Conservation (phyloP, 2,888 invertebrate species). For the Melanostoma scalare region DNA sequence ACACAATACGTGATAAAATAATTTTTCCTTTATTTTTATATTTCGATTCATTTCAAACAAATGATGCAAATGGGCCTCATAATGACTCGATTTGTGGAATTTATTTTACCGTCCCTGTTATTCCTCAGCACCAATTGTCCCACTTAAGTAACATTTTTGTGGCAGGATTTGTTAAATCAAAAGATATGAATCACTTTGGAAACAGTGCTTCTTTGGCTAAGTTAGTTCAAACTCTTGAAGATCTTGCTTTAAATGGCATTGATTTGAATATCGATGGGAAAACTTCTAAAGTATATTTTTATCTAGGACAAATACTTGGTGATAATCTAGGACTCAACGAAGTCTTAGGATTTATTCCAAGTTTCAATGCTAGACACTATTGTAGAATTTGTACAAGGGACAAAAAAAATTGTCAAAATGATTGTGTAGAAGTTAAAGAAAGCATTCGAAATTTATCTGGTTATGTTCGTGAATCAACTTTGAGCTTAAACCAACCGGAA, state of each 20-base stretch:
- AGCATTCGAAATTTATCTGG: constrained; percentile 44
- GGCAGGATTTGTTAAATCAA: constrained; percentile 49
- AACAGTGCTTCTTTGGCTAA: constrained; percentile 12
- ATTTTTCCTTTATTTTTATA: constrained; percentile 61
- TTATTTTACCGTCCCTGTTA: constrained; percentile 63
- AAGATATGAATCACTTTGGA: constrained; percentile 50
- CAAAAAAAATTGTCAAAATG: constrained; percentile 47
- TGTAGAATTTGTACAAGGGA: constrained; percentile 61
- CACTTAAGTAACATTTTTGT: constrained; percentile 51
- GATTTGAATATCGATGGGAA: neutral
- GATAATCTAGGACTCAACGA: constrained; percentile 69
- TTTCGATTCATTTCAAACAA: constrained; percentile 66
- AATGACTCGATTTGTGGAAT: constrained; percentile 62
- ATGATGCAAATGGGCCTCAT: constrained; percentile 56
- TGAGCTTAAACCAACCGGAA: constrained; percentile 18
- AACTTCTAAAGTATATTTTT: constrained; percentile 42
- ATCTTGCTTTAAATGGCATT: constrained; percentile 44
- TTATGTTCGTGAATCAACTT: constrained; percentile 46
- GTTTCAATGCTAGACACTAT: constrained; percentile 58
- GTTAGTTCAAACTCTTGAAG: constrained; percentile 17
- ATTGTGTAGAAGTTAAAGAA: constrained; percentile 36
- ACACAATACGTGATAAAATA: constrained; percentile 35
- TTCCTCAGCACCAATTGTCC: constrained; percentile 53
- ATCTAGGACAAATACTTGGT: constrained; percentile 66
- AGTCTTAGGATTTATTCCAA: constrained; percentile 59